These are phyloP conservation scores for Cryptoprocta ferox DNA, from an alignment of 2,797 vertebrate species.

Conservation along the genomic window DNA sequence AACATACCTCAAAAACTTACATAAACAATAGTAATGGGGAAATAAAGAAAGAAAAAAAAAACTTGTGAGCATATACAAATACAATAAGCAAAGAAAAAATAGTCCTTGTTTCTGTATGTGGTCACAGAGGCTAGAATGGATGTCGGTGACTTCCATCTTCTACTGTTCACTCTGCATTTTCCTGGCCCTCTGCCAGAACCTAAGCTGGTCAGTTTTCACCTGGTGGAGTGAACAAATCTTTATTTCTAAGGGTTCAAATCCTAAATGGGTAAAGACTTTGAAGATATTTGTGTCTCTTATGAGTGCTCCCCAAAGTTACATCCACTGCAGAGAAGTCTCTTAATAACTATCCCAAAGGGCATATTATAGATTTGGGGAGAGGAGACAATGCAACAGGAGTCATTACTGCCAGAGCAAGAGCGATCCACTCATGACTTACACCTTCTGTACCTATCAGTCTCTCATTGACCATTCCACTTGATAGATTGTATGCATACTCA, in stretches of 20 bases:
- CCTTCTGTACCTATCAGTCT: not conserved
- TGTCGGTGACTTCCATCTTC: not conserved
- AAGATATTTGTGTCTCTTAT: not conserved
- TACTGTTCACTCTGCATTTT: not conserved
- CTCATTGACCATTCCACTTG: not conserved
- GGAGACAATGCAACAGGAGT: not conserved
- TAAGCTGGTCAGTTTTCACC: not conserved
- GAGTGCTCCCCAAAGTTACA: not conserved
- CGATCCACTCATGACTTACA: not conserved
- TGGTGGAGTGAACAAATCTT: not conserved
- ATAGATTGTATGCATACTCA: not conserved
- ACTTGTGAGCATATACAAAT: not conserved
- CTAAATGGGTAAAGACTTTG: not conserved
- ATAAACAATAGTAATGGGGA: not conserved
- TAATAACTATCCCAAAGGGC: not conserved
- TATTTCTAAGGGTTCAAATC: not conserved
- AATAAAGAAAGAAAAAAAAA: not conserved
- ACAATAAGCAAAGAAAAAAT: not conserved
- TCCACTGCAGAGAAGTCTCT: not conserved
- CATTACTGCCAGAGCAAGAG: not conserved
- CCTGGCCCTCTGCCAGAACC: not conserved
- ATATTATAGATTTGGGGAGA: not conserved
- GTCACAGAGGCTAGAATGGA: not conserved
- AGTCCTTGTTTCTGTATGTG: not conserved
- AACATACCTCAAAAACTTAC: not conserved